Percentiles rank a stretch among this genome's conserved stretches.
Conservation (phyloP, 2,113 vertebrate genomes). For the Nannospalax galili region DNA sequence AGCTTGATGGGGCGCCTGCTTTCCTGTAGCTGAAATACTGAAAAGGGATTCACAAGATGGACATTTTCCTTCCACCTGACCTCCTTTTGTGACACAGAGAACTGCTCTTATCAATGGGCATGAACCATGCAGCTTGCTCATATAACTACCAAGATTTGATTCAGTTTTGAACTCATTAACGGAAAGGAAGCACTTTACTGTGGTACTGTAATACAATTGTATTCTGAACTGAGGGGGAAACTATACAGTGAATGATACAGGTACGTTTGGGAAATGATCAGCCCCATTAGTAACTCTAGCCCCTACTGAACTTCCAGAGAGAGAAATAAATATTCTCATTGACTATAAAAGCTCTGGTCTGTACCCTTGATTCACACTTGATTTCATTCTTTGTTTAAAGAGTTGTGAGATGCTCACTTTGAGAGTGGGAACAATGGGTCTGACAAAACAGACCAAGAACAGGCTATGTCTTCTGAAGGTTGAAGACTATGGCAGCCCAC, state of each 20-base stretch:
- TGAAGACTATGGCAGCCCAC: slow-evolving; percentile 11
- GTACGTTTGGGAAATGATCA: slow-evolving; percentile 57
- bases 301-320: slow-evolving; percentile 48
- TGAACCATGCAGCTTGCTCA: not conserved
- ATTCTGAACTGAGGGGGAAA: not conserved
- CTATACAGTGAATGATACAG: slow-evolving; percentile 42
- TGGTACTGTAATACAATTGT: slow-evolving; percentile 41
- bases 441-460: slow-evolving; percentile 2
- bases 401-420: slow-evolving; percentile 35
- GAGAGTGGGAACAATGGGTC: slow-evolving; percentile 40
- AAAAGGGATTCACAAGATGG: not conserved
- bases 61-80: slow-evolving; percentile 43
- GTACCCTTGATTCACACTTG: slow-evolving; percentile 58
- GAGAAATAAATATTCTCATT: slow-evolving; percentile 68
- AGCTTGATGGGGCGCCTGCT: not conserved
- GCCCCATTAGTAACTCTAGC: slow-evolving; percentile 70
- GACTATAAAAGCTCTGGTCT: slow-evolving; percentile 46
- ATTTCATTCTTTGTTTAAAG: slow-evolving; percentile 50
- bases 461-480: not conserved
- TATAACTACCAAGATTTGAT: slow-evolving; percentile 57
- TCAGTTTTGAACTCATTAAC: slow-evolving; percentile 62
- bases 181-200: slow-evolving; percentile 61
- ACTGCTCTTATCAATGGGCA: not conserved
- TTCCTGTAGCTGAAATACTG: not conserved
- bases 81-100: slow-evolving; percentile 20